phyloP scores from a whole-genome alignment of 1,140 invertebrate species.

The Daktulosphaira vitifoliae region DNA sequence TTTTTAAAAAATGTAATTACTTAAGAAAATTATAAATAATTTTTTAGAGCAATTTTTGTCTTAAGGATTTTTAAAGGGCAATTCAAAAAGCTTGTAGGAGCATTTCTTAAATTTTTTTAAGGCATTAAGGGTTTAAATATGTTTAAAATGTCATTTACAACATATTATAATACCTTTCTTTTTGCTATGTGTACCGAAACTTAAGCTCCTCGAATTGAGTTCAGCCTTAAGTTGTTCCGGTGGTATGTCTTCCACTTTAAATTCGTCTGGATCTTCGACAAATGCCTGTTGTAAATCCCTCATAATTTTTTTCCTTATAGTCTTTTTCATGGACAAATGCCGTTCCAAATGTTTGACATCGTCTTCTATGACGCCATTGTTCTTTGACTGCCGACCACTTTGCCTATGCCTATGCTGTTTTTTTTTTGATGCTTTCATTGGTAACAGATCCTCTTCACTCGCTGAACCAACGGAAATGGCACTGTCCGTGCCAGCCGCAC shows the following conservation, averaged over 20 bases:
- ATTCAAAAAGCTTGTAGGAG: too few relatives aligned
- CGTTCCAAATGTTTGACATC: constrained; percentile 68
- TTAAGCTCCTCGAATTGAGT: constrained; percentile 56
- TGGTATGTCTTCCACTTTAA: constrained; percentile 56
- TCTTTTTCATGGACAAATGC: constrained; percentile 79
- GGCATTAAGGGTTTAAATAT: too few relatives aligned
- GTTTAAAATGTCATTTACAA: too few relatives aligned
- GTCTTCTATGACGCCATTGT: constrained; percentile 53
- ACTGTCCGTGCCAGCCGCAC: constrained; percentile 45
- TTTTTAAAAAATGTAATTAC: too few relatives aligned
- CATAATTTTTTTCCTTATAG: constrained; percentile 76
- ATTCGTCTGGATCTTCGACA: constrained; percentile 63
- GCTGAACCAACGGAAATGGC: constrained; percentile 48
- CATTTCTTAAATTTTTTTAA: too few relatives aligned
- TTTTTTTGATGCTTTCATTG: constrained; percentile 48
- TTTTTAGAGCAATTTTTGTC: too few relatives aligned
- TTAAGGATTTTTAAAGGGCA: too few relatives aligned
- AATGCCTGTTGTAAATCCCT: constrained; percentile 66
- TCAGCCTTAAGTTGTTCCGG: constrained; percentile 59
- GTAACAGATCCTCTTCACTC: constrained; percentile 46
- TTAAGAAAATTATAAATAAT: too few relatives aligned
- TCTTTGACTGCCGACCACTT: constrained; percentile 46
- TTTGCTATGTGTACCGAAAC: constrained; percentile 48
- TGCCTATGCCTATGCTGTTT: constrained; percentile 42
- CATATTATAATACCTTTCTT: constrained; percentile 45